Conservation (phyloP, 2,113 vertebrate species). For the Eulemur macaco region DNA sequence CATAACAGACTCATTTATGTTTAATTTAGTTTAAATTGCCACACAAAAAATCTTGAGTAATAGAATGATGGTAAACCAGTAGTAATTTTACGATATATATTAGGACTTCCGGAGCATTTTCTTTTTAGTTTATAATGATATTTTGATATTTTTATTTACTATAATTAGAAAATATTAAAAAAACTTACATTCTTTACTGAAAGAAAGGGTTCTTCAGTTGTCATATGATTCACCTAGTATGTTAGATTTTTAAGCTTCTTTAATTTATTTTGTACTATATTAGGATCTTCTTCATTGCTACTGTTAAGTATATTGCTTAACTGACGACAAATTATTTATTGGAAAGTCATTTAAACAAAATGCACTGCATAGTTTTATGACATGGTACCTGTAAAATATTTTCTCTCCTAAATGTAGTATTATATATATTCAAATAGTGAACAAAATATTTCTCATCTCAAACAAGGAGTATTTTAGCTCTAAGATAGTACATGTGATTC, state of each 20-base stretch:
- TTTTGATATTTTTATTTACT: neutral
- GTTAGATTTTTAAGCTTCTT: neutral
- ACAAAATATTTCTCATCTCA: constrained; percentile 45
- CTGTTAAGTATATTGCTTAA: constrained; percentile 3
- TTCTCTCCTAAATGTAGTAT: neutral
- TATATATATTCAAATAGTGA: neutral
- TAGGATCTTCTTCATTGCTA: neutral
- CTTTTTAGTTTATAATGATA: neutral
- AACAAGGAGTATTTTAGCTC: constrained; percentile 42
- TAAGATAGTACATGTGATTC: neutral
- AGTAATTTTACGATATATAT: neutral
- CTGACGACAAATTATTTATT: neutral
- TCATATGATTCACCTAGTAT: neutral
- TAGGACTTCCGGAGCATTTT: neutral
- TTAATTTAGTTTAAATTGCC: constrained; percentile 18
- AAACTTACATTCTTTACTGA: neutral
- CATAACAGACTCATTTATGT: neutral
- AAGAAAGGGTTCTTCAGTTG: neutral
- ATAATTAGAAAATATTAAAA: neutral
- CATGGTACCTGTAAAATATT: neutral
- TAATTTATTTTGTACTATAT: neutral
- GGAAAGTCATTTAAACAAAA: neutral
- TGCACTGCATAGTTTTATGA: neutral
- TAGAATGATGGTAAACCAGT: neutral
- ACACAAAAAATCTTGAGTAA: neutral